These are phyloP conservation scores for Danionella cerebrum DNA, from an alignment of 2,113 vertebrate species.

Conservation along the genomic window DNA sequence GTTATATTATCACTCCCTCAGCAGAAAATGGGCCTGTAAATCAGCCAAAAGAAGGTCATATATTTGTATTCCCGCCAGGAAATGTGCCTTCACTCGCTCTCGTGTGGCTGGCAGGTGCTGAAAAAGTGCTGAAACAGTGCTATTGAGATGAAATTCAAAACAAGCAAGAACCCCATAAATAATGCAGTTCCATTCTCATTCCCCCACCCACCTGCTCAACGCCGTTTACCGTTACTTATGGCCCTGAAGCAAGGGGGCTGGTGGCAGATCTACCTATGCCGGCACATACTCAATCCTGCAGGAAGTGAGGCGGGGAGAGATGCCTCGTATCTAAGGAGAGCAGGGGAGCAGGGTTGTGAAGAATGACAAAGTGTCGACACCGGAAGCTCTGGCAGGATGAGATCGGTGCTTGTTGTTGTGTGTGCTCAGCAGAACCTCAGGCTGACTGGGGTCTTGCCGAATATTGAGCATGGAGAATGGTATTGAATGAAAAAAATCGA, in stretches of 20 bases:
- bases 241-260: constrained; percentile 9
- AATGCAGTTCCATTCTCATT: constrained; percentile 39
- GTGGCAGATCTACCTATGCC: not conserved
- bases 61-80: constrained; percentile 37
- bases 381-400: constrained; percentile 14
- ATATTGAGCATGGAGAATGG: not conserved
- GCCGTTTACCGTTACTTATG: constrained; percentile 37
- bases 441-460: not conserved
- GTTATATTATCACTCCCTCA: constrained; percentile 28
- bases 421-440: constrained; percentile 14
- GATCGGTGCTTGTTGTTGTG: constrained; percentile 7
- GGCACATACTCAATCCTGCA: constrained; percentile 6
- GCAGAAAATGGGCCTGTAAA: constrained; percentile 22
- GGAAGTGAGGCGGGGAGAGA: constrained; percentile 3
- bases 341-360: not conserved
- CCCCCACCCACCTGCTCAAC: constrained; percentile 32
- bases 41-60: constrained; percentile 37
- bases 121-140: constrained; percentile 41
- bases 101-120: not conserved
- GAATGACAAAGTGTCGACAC: constrained; percentile 5
- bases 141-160: constrained; percentile 44
- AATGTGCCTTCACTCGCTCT: constrained; percentile 19
- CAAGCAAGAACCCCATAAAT: constrained; percentile 44
- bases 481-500: not conserved
- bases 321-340: not conserved